A percentile compares a stretch with the other conserved stretches of the same genome.
These are phyloP conservation scores for Byasa hedistus DNA, from an alignment of 2,888 invertebrate genomes.

Conservation along the genomic window DNA sequence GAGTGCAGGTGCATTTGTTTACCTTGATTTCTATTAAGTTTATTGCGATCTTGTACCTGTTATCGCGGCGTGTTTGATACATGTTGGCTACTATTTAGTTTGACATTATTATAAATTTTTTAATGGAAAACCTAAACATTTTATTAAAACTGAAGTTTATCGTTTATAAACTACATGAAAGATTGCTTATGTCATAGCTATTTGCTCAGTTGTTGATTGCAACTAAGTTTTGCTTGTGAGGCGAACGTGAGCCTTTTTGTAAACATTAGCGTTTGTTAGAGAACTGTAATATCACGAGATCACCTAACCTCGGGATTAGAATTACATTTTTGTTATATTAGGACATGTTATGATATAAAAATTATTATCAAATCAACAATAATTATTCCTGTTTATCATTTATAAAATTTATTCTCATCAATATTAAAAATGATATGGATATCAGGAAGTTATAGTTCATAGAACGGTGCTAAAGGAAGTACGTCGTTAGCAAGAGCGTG, in stretches of 20 bases:
- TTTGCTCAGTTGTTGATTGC: constrained; percentile 45
- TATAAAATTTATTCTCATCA: not conserved
- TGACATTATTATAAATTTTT: not conserved
- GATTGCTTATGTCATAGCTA: constrained; percentile 30
- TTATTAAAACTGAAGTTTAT: not conserved
- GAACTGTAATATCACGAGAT: constrained; percentile 37
- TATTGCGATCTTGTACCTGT: constrained; percentile 26
- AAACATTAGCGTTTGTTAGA: constrained; percentile 64
- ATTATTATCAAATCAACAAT: not conserved
- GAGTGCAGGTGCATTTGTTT: constrained; percentile 72
- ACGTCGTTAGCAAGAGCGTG: constrained; percentile 57
- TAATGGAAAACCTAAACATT: not conserved
- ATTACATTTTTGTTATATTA: constrained; percentile 33
- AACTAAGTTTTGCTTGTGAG: constrained; percentile 47
- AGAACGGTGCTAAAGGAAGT: constrained; percentile 52
- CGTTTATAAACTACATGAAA: constrained; percentile 8
- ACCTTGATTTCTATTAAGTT: constrained; percentile 37
- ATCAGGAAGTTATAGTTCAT: constrained; percentile 26
- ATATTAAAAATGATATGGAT: not conserved
- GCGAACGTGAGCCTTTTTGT: constrained; percentile 66
- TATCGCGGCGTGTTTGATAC: constrained; percentile 18
- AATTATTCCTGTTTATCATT: not conserved
- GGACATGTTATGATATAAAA: constrained; percentile 3
- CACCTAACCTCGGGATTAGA: constrained; percentile 34
- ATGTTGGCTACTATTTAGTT: constrained; percentile 1